Evolutionary conservation across 2,888 invertebrate species (phyloP), one percentile per base, ranked within the genome.

Genomic region (Sinhomidia bicolor): DNA sequence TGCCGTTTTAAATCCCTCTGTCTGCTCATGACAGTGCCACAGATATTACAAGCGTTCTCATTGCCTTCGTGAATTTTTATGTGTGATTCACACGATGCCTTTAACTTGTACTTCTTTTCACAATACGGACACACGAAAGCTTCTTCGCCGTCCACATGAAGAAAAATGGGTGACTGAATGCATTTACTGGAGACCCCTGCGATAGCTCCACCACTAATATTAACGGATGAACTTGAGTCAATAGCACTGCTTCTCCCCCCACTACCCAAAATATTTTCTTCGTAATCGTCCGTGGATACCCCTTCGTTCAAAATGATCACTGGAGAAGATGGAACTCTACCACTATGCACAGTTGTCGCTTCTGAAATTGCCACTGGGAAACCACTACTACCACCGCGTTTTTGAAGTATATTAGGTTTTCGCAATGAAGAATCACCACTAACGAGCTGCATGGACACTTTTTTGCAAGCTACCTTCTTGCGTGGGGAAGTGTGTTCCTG

Each of bases 1-100:
- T 92, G 92, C 12, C 92, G 71, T 76, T 92, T 92, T 78, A 92
- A 86, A 57, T 92, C 92, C 71, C 92, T 89, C 36, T 89, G 90
- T n/a, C 92, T 82, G 20, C 91, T 90, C 85, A 92, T 89, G 12
- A 90, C 90, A 41, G 89, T 89, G 3, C 86, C 84, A 89, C 92
- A 93, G 29, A 91, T 88, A 3, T 36, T 71, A 68, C 92, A 93
- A 9, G 80, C 89, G 74, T 91, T 91, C 10, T 88, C 85, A 32
- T 88, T 90, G 0, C 91, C 91, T 65, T 92, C 91, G 79, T 92
- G 92, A 17, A 92, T 88, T 71, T 91, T 88, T 7, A 91, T 83
- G 86, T 92, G 92, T 26, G 90, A 89, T n/a, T 92, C 91, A 17
- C 92, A 89, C 17, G 90, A 91, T 9, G 90, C 91, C 29, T 89